Evolutionary conservation across 2,888 invertebrate genomes (phyloP).

Genomic region (Drosophila setosimentum): DNA sequence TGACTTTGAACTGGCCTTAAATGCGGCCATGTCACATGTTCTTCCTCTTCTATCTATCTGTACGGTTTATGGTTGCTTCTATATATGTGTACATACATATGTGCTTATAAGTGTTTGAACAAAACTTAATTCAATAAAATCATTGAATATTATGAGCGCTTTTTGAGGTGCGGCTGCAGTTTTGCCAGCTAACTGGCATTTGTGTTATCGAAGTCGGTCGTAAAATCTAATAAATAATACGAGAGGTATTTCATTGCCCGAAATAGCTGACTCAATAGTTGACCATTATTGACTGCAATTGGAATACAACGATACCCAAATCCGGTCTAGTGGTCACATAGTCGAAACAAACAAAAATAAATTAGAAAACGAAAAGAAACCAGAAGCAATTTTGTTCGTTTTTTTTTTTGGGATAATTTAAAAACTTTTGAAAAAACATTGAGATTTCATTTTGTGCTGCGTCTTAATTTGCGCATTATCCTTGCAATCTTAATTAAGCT

Average conservation of each 20-base stretch:
- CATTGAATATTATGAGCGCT: slow-evolving; percentile 29
- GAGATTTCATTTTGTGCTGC: slow-evolving; percentile 12
- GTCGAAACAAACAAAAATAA: not conserved
- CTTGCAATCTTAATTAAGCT: slow-evolving; percentile 66
- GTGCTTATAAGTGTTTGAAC: not conserved
- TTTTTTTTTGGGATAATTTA: not conserved
- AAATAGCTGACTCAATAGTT: not conserved
- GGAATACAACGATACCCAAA: not conserved
- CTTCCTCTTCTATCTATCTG: not conserved
- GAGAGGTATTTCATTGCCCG: not conserved
- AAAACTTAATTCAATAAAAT: slow-evolving; percentile 60
- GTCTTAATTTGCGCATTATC: slow-evolving; percentile 67
- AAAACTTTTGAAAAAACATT: slow-evolving; percentile 25
- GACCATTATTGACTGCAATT: slow-evolving; percentile 6
- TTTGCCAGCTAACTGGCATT: slow-evolving; percentile 11
- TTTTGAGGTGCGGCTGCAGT: slow-evolving; percentile 10
- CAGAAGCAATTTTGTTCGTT: not conserved
- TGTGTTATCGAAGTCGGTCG: slow-evolving; percentile 9
- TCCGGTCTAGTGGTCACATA: not conserved
- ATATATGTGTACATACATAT: not conserved
- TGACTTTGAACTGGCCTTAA: slow-evolving; percentile 28
- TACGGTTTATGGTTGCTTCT: slow-evolving; percentile 2
- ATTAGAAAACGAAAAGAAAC: not conserved
- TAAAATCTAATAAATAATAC: slow-evolving; percentile 2
- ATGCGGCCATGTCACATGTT: slow-evolving; percentile 3